Conservation (phyloP, 2,797 vertebrate genomes). For the Acipenser ruthenus region DNA sequence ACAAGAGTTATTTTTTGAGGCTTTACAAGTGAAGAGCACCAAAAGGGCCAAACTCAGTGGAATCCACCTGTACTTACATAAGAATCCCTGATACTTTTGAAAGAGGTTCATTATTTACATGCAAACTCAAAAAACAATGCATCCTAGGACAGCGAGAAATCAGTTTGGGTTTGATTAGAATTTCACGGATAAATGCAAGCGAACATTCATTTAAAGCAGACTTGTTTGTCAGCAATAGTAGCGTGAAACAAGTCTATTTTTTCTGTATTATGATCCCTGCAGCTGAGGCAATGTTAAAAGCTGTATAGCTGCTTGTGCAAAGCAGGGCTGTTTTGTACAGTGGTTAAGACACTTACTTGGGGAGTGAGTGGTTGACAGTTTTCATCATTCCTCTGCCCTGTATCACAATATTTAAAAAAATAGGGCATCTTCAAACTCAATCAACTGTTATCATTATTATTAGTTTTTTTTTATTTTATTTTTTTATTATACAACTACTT, state of each 20-base stretch:
- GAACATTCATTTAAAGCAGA: conserved; percentile 35
- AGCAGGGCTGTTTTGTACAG: no score
- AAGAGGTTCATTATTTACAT: conserved; percentile 38
- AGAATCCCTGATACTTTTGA: conserved; percentile 34
- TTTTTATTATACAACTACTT: neutral
- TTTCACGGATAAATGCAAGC: conserved; percentile 45
- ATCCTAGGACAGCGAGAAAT: conserved; percentile 34
- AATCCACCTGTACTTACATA: conserved; percentile 29
- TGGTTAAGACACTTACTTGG: no score
- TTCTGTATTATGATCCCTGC: neutral
- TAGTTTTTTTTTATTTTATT: no score
- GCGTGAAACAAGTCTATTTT: conserved; percentile 20
- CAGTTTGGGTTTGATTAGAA: conserved; percentile 36
- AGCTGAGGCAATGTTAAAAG: no score
- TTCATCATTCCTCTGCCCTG: no score
- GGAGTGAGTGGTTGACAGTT: no score
- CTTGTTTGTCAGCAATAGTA: conserved; percentile 26
- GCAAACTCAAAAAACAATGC: conserved; percentile 34
- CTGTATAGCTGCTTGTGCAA: no score
- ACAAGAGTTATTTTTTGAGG: neutral
- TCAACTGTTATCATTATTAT: no score
- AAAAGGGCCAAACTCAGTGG: no score
- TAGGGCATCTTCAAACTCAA: no score
- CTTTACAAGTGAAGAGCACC: no score
- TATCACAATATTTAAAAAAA: no score